These are phyloP conservation scores for Drosophila paulistorum DNA, from an alignment of 1,140 invertebrate genomes.

Conservation along the genomic window DNA sequence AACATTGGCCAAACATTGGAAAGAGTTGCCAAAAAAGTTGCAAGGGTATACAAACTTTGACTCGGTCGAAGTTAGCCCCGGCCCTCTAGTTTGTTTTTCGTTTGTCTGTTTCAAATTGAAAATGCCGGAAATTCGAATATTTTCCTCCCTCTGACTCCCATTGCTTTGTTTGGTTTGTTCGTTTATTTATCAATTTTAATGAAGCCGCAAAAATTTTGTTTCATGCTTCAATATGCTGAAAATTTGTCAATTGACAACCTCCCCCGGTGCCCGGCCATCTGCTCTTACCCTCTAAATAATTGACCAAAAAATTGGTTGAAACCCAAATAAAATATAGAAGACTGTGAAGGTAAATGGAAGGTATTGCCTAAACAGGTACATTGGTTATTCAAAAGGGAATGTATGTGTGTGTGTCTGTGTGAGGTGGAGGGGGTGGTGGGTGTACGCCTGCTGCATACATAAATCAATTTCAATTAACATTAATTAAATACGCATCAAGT, in stretches of 20 bases:
- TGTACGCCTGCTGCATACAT: slow-evolving; percentile 76
- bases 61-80: no score
- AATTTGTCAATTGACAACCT: slow-evolving; percentile 50
- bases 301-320: neutral
- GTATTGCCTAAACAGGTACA: neutral
- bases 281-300: no score
- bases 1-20: no score
- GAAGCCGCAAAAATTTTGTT: slow-evolving; percentile 43
- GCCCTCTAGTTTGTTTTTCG: neutral
- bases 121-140: slow-evolving; percentile 3
- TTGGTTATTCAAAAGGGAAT: slow-evolving; percentile 3
- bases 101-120: slow-evolving; percentile 4
- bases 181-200: slow-evolving; percentile 66
- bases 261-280: neutral
- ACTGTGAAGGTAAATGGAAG: neutral
- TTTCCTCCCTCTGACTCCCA: neutral
- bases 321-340: slow-evolving; percentile 8
- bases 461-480: slow-evolving; percentile 82
- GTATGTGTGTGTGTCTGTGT: no score
- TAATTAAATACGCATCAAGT: slow-evolving; percentile 82
- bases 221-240: slow-evolving; percentile 66
- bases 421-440: neutral
- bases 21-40: no score
- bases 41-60: no score
- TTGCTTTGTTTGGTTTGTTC: slow-evolving; percentile 25